Evolutionary conservation across 2,888 invertebrate species (phyloP).

Genomic region (Stenolophus ochropezus): DNA sequence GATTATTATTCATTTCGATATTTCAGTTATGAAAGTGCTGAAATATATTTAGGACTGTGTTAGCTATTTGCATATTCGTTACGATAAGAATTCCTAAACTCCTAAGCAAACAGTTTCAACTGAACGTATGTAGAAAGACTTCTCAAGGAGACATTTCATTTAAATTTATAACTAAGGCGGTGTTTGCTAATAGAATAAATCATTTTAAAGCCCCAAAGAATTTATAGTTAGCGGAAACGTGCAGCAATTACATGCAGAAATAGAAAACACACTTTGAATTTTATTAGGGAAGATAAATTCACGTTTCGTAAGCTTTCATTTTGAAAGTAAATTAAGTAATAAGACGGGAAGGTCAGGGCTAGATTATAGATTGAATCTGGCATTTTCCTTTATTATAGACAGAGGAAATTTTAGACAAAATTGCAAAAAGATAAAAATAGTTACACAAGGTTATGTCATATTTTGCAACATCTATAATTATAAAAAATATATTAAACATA

Average conservation of each 20-base stretch:
- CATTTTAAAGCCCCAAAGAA: constrained; percentile 6
- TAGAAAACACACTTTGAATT: constrained; percentile 7
- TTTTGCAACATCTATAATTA: too few species aligned
- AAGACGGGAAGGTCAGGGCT: neutral
- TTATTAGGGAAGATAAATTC: neutral
- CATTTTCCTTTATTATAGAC: neutral
- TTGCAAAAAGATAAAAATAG: too few species aligned
- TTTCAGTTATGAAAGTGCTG: neutral
- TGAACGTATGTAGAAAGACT: constrained; percentile 14
- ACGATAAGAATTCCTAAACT: constrained; percentile 37
- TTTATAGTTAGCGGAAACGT: constrained; percentile 1
- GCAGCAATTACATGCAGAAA: constrained; percentile 25
- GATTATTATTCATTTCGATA: neutral
- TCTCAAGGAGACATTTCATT: constrained; percentile 48
- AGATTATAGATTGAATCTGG: neutral
- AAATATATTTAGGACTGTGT: constrained; percentile 10
- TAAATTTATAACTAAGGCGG: constrained; percentile 39
- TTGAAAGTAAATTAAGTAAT: neutral
- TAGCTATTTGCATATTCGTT: constrained; percentile 37
- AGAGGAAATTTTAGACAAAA: too few species aligned
- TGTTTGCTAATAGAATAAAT: constrained; percentile 13
- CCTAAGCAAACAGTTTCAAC: neutral
- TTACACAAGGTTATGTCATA: too few species aligned
- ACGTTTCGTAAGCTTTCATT: neutral
- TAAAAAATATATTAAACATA: too few species aligned